Percentiles rank a stretch among this genome's conserved stretches.
These are phyloP conservation scores for Atrina japonica DNA, from an alignment of 2,888 invertebrate genomes.

Conservation along the genomic window DNA sequence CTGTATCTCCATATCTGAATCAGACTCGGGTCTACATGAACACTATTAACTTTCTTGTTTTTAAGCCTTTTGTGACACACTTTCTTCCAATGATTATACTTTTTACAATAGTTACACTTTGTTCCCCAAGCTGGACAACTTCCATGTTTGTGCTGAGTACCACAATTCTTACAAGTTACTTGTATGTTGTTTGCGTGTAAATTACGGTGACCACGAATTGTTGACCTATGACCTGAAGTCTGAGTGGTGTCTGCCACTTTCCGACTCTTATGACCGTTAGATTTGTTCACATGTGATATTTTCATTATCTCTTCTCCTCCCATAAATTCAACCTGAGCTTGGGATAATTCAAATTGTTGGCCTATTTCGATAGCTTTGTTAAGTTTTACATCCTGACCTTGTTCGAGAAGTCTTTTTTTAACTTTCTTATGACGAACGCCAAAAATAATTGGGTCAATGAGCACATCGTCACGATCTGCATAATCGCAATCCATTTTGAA, in stretches of 20 bases:
- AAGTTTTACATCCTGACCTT: conserved; percentile 36
- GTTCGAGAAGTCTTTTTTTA: conserved; percentile 39
- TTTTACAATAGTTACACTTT: conserved; percentile 36
- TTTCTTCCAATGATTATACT: conserved; percentile 37
- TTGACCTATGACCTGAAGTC: no score
- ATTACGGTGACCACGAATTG: neutral
- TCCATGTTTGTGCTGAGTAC: conserved; percentile 1
- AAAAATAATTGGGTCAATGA: neutral
- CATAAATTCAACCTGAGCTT: conserved; percentile 42
- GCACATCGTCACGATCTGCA: conserved; percentile 2
- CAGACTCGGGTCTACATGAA: no score
- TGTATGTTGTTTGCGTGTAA: neutral
- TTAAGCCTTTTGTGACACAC: conserved; percentile 24
- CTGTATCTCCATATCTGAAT: no score
- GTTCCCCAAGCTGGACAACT: no score
- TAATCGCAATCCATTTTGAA: conserved; percentile 50
- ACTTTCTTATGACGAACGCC: conserved; percentile 36
- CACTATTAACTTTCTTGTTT: no score
- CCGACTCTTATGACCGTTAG: no score
- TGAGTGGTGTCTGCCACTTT: no score
- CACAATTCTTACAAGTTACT: conserved; percentile 24
- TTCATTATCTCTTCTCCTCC: conserved; percentile 42
- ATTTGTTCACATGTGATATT: no score
- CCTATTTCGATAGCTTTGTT: conserved; percentile 27
- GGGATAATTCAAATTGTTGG: no score